A percentile compares a stretch with the other conserved stretches of the same genome.
phyloP scores from a whole-genome alignment of 2,797 vertebrate genomes.

The Cephalopachus bancanus region DNA sequence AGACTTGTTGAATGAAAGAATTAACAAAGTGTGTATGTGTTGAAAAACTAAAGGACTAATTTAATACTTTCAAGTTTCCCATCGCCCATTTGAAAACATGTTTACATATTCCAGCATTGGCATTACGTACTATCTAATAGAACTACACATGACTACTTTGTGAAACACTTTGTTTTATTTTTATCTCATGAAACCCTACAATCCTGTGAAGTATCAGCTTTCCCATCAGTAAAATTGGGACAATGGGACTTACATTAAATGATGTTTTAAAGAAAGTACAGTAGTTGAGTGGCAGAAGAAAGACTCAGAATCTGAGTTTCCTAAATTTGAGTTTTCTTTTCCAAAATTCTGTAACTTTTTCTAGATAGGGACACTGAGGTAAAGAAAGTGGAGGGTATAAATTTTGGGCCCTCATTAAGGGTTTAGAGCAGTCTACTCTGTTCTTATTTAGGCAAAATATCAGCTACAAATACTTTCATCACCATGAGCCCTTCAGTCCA shows the following conservation, averaged over 20 bases:
- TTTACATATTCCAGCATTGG: not conserved
- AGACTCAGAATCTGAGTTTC: constrained; percentile 26
- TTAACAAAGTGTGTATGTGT: not conserved
- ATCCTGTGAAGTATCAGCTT: not conserved
- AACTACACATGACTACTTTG: not conserved
- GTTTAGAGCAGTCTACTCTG: not conserved
- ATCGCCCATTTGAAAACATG: constrained; percentile 14
- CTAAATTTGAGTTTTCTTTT: constrained; percentile 14
- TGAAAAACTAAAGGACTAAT: constrained; percentile 1
- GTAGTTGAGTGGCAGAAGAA: not conserved
- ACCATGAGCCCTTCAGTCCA: not conserved
- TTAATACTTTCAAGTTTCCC: not conserved
- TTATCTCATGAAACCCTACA: constrained; percentile 24
- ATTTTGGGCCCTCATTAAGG: not conserved
- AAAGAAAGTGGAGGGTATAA: not conserved
- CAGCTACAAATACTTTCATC: not conserved
- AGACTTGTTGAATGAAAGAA: constrained; percentile 16
- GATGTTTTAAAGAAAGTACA: not conserved
- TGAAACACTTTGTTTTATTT: constrained; percentile 46
- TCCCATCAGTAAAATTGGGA: not conserved
- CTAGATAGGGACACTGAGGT: not conserved
- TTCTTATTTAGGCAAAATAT: constrained; percentile 23
- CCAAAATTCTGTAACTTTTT: not conserved
- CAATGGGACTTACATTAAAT: constrained; percentile 8
- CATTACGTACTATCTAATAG: not conserved